Percentiles rank a stretch among this genome's conserved stretches.
Evolutionary conservation across 2,113 vertebrate species (phyloP).

Genomic region (Hystrix brachyura): DNA sequence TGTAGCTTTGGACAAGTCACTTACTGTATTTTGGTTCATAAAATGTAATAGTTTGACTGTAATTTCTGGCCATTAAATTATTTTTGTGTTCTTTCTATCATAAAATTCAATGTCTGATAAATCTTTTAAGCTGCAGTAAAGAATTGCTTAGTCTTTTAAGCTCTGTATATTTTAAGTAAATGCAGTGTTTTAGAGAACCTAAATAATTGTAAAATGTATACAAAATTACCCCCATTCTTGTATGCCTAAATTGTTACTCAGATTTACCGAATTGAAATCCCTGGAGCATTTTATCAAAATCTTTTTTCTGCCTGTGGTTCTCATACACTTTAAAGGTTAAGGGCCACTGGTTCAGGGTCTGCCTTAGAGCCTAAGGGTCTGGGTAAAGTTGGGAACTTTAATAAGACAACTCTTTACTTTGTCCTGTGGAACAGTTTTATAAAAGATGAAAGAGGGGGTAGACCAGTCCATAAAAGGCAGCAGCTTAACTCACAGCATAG

Average conservation of each 20-base stretch:
- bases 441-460: not conserved
- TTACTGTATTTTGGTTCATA: constrained; percentile 6
- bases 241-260: not conserved
- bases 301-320: not conserved
- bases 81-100: not conserved
- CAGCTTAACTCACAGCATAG: not conserved
- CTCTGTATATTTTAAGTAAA: constrained; percentile 16
- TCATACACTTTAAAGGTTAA: not conserved
- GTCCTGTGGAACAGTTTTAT: not conserved
- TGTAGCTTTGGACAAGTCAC: constrained; percentile 1
- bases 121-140: not conserved
- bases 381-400: not conserved
- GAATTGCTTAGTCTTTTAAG: constrained; percentile 47
- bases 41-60: constrained; percentile 14
- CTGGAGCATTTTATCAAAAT: constrained; percentile 48
- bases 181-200: constrained; percentile 28
- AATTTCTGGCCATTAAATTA: constrained; percentile 33
- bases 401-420: not conserved
- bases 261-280: constrained; percentile 35
- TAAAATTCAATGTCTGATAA: not conserved
- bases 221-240: not conserved
- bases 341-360: not conserved
- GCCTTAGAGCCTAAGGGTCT: not conserved
- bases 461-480: not conserved
- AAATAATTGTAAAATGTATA: not conserved